These are phyloP conservation scores for Chymomyza amoena DNA, from an alignment of 2,888 invertebrate genomes.

Conservation along the genomic window DNA sequence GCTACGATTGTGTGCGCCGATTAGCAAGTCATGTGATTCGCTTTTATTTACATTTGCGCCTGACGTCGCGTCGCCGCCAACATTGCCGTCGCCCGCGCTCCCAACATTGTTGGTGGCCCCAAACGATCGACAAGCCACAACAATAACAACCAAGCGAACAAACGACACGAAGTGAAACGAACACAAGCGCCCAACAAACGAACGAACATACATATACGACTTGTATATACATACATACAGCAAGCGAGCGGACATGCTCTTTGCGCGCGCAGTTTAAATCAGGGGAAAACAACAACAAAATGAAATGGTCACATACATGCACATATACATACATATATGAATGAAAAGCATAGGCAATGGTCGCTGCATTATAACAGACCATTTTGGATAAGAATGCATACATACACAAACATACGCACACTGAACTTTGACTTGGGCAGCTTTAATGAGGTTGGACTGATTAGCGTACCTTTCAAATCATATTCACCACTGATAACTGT, in stretches of 20 bases:
- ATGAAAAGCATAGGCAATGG: conserved; percentile 1
- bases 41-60: conserved; percentile 75
- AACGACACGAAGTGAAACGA: conserved; percentile 19
- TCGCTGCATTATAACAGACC: conserved; percentile 9
- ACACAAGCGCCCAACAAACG: conserved; percentile 14
- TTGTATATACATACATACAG: conserved; percentile 8
- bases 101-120: background rate
- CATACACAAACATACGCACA: background rate
- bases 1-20: conserved; percentile 70
- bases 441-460: background rate
- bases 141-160: conserved; percentile 16
- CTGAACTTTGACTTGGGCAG: conserved; percentile 48
- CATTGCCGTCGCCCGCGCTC: conserved; percentile 15
- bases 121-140: conserved; percentile 6
- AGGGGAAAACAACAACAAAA: conserved; percentile 15
- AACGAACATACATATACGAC: conserved; percentile 20
- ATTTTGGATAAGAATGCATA: conserved; percentile 6
- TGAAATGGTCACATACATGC: conserved; percentile 1
- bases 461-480: conserved; percentile 21
- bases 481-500: background rate
- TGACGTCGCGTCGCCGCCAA: conserved; percentile 37
- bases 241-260: conserved; percentile 29
- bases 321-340: conserved; percentile 22
- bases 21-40: conserved; percentile 78
- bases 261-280: conserved; percentile 42